These are phyloP conservation scores for Dryadula phaetusa DNA, from an alignment of 2,888 invertebrate species.

Conservation along the genomic window DNA sequence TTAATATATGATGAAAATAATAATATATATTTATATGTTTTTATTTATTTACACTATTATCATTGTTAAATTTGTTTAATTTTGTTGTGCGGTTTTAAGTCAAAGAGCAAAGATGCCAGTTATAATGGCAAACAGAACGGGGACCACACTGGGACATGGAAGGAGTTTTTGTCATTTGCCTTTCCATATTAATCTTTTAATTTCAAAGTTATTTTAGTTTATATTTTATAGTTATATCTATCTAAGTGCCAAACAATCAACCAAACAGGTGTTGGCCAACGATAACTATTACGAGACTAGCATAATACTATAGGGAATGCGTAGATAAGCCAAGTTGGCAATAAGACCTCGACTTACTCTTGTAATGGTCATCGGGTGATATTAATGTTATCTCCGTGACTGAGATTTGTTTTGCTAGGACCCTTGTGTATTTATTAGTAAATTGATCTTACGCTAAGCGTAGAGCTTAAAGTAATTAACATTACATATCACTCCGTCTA, in stretches of 20 bases:
- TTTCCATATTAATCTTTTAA: neutral
- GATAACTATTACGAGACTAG: constrained; percentile 44
- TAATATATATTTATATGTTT: no score
- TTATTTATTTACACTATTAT: no score
- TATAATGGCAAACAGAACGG: no score
- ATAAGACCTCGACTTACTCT: constrained; percentile 55
- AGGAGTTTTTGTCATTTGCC: no score
- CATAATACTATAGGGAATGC: constrained; percentile 49
- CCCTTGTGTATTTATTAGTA: constrained; percentile 14
- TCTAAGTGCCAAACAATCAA: constrained; percentile 35
- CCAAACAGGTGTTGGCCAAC: constrained; percentile 46
- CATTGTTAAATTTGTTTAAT: no score
- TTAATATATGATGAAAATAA: no score
- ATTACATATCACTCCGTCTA: no score
- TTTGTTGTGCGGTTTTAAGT: no score
- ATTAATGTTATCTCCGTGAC: constrained; percentile 63
- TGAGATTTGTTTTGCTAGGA: constrained; percentile 35
- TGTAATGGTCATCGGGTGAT: constrained; percentile 60
- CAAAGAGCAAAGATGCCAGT: no score
- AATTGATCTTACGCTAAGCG: neutral
- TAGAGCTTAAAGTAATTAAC: constrained; percentile 10
- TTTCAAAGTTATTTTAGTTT: no score
- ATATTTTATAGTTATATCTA: constrained; percentile 2
- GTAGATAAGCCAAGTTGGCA: constrained; percentile 52
- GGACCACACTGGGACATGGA: no score